Percentiles rank a stretch among this genome's conserved stretches.
These are phyloP conservation scores for Zaprionus capensis DNA, from an alignment of 1,140 invertebrate genomes.

Conservation along the genomic window DNA sequence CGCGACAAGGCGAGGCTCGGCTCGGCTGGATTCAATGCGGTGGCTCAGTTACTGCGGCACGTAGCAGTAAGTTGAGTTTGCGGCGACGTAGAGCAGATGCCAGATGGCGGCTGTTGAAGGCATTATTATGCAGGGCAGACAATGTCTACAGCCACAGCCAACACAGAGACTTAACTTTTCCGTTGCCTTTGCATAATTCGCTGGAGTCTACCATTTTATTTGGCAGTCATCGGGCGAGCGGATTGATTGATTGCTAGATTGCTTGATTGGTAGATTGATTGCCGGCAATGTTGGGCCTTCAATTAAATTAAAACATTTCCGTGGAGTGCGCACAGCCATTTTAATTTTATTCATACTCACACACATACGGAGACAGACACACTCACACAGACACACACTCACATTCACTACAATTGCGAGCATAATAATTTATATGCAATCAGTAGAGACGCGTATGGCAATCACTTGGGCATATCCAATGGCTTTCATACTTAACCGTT, in stretches of 20 bases:
- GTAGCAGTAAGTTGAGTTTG: slow-evolving; percentile 27
- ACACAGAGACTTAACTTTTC: slow-evolving; percentile 22
- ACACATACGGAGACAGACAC: neutral
- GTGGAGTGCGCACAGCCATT: neutral
- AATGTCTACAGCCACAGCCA: slow-evolving; percentile 14
- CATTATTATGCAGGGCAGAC: slow-evolving; percentile 70
- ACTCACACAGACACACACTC: neutral
- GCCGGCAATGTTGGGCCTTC: slow-evolving; percentile 33
- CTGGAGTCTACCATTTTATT: slow-evolving; percentile 23
- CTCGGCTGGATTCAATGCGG: neutral
- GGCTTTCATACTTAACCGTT: slow-evolving; percentile 4
- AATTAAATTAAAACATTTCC: slow-evolving; percentile 66
- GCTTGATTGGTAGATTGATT: slow-evolving; percentile 61
- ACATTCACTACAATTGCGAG: slow-evolving; percentile 19
- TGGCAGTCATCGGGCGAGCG: slow-evolving; percentile 56
- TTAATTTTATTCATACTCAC: slow-evolving; percentile 18
- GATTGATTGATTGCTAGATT: slow-evolving; percentile 72
- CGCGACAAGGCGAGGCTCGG: too few species aligned
- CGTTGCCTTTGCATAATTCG: slow-evolving; percentile 54
- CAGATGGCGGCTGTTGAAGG: neutral
- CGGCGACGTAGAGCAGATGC: neutral
- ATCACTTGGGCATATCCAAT: slow-evolving; percentile 15
- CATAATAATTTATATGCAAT: slow-evolving; percentile 16
- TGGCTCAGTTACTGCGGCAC: slow-evolving; percentile 55
- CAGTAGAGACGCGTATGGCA: slow-evolving; percentile 1